Evolutionary conservation across 2,797 vertebrate species (phyloP).

Genomic region (Fistularia commersonii): DNA sequence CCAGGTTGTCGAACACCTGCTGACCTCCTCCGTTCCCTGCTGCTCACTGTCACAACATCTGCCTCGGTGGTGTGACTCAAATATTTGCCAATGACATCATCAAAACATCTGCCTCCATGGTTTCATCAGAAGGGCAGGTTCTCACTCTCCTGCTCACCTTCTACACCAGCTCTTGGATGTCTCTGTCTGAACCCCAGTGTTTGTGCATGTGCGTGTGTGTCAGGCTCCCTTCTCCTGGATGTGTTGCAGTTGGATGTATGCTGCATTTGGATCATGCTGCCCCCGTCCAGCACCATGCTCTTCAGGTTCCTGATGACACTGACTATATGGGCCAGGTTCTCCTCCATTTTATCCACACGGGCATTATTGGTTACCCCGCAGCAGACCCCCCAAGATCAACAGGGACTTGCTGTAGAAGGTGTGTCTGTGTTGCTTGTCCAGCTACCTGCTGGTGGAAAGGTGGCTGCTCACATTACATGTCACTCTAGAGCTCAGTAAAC

Average conservation of each 20-base stretch:
- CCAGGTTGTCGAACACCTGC: neutral
- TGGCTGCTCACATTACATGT: constrained; percentile 9
- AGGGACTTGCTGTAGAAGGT: neutral
- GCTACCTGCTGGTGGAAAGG: constrained; percentile 24
- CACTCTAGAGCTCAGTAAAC: constrained; percentile 38
- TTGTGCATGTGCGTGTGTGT: neutral
- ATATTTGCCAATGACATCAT: no score
- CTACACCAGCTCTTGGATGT: no score
- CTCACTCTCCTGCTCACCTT: no score
- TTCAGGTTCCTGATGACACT: constrained; percentile 81
- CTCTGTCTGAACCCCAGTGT: neutral
- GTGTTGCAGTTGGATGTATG: constrained; percentile 69
- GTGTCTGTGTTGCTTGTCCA: constrained; percentile 44
- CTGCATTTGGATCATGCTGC: constrained; percentile 80
- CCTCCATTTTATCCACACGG: constrained; percentile 83
- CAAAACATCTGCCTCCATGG: no score
- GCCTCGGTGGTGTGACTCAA: no score
- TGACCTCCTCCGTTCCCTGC: no score
- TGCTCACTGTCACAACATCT: neutral
- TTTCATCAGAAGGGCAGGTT: no score
- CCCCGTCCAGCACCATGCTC: constrained; percentile 80
- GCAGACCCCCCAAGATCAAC: neutral
- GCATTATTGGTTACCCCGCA: constrained; percentile 76
- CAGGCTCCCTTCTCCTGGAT: constrained; percentile 70
- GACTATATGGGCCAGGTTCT: constrained; percentile 77